phyloP scores from a whole-genome alignment of 2,888 invertebrate genomes.

The Dermolepida albohirtum region DNA sequence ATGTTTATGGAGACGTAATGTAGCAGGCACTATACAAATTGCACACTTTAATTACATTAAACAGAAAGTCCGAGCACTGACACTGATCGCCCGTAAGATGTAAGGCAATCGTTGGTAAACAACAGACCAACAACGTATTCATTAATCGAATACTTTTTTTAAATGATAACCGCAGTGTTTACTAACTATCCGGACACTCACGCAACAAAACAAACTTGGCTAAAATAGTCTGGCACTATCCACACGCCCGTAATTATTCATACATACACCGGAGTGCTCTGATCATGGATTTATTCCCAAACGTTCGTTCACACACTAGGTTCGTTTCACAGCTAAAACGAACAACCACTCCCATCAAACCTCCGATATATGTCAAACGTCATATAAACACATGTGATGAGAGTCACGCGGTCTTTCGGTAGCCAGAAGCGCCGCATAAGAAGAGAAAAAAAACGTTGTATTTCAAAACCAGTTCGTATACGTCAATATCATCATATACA shows the following conservation, averaged over 20 bases:
- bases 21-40: slow-evolving; percentile 23
- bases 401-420: slow-evolving; percentile 51
- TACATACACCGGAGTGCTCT: slow-evolving; percentile 39
- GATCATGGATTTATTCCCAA: slow-evolving; percentile 18
- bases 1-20: slow-evolving; percentile 34
- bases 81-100: slow-evolving; percentile 41
- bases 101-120: slow-evolving; percentile 28
- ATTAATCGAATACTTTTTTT: slow-evolving; percentile 31
- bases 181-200: slow-evolving; percentile 41
- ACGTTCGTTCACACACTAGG: slow-evolving; percentile 24
- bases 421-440: slow-evolving; percentile 10
- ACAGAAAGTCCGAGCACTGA: slow-evolving; percentile 41
- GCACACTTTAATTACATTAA: slow-evolving; percentile 35
- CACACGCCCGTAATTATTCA: slow-evolving; percentile 39
- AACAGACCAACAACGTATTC: slow-evolving; percentile 27
- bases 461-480: slow-evolving; percentile 6
- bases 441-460: not conserved
- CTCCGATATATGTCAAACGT: slow-evolving; percentile 38
- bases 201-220: slow-evolving; percentile 39
- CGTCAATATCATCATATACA: not conserved
- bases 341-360: slow-evolving; percentile 57
- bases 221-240: slow-evolving; percentile 31
- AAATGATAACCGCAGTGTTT: slow-evolving; percentile 38
- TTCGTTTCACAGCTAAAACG: slow-evolving; percentile 37
- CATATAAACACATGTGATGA: slow-evolving; percentile 50